Evolutionary conservation across 2,113 vertebrate genomes (phyloP).

Genomic region (Illadopsis cleaveri): DNA sequence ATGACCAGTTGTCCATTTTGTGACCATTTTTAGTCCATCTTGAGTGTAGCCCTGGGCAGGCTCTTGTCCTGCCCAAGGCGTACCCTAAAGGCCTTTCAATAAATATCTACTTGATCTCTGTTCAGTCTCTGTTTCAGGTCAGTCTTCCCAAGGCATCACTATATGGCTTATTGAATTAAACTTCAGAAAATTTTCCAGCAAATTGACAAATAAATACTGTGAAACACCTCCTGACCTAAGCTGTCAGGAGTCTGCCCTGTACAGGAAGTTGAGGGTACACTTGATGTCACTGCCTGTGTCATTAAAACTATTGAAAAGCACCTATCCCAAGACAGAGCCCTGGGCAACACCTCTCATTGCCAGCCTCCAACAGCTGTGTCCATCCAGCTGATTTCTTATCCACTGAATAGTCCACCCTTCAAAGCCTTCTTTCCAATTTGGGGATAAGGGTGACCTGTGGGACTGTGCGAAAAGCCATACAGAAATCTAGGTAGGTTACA

Average conservation of each 20-base stretch:
- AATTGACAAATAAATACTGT: neutral
- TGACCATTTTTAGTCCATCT: no score
- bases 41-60: no score
- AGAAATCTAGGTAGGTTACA: neutral
- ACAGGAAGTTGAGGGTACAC: neutral
- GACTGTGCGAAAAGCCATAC: neutral
- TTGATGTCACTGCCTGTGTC: neutral
- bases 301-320: neutral
- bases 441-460: neutral
- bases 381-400: neutral
- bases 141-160: no score
- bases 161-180: neutral
- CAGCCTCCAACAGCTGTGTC: no score
- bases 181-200: neutral
- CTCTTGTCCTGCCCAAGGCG: no score
- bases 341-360: neutral
- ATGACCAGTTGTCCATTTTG: no score
- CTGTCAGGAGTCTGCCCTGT: neutral
- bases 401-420: neutral
- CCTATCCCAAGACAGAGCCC: rapidly evolving
- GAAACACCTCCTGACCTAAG: neutral
- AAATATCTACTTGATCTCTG: no score
- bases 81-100: no score
- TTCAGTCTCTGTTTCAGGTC: no score
- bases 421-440: neutral